Base-by-base conservation (phyloP, 2,797 vertebrate genomes). In the Acanthiza pusilla region DNA sequence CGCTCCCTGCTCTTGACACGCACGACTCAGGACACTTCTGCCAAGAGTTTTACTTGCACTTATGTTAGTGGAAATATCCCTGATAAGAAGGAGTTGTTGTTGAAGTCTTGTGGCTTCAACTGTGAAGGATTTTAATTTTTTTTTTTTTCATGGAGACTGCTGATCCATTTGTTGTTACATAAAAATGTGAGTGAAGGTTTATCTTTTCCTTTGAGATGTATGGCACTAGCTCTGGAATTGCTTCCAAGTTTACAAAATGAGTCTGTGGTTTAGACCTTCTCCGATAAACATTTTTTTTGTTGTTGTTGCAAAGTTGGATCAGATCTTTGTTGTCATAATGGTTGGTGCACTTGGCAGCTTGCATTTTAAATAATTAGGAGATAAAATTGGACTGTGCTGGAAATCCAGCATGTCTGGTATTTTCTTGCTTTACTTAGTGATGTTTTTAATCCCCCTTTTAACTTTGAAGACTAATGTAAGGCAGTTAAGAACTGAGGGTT, bases 231-330 rank as follows among this genome's bases (percentile, higher is more conserved):
- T 96, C 79, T 95, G 95, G 91, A 96, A 92, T 80, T 65, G 66
- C 89, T 95, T 97, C 97, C 96, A 97, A 94, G 95, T 97, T 97
- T 97, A 97, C 71, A 97, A 94, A 97, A 92, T 0, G 40, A 94
- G 72, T 50, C 94, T 96, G 90, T 85, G 96, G 96, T 95, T 95
- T 95, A 96, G 96, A 80, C 78, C 78, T 54, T 88, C 88, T 96
- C 77, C 21, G 92, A 95, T 97, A 98, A 97, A 97, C 93, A 88
- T 48, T 91, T 97, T 80, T 95, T 61, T 75, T 84, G 76, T 71
- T 89, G 84, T 51, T 88, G 80, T 86, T 94, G 96, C 93, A 85
- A 96, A 96, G 94, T 83, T 97, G 92, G 95, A 97, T 95, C 80
- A 61, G 83, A 85, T 94, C 97, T 66, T 87, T 92, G 87, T 96